phyloP scores from a whole-genome alignment of 2,888 invertebrate species.

The Mimumesa dahlbomi region DNA sequence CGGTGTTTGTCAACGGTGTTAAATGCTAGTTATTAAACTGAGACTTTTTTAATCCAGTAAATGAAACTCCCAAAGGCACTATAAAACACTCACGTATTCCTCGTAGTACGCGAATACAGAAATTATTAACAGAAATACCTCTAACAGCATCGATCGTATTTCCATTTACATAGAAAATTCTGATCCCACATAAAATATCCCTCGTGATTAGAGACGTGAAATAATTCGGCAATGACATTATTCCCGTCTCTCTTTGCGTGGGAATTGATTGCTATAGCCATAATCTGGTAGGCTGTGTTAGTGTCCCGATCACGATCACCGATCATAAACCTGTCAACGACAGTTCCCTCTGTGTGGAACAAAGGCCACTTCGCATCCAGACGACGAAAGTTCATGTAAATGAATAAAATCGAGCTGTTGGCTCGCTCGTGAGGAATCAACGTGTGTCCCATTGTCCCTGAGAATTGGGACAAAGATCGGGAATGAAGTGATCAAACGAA shows the following conservation, averaged over 20 bases:
- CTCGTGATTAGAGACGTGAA: background rate
- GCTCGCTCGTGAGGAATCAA: slow-evolving; percentile 27
- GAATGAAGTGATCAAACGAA: slow-evolving; percentile 43
- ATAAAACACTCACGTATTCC: no score
- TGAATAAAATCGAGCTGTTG: slow-evolving; percentile 38
- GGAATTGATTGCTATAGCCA: slow-evolving; percentile 4
- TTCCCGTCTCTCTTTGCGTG: background rate
- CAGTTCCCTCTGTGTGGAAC: slow-evolving; percentile 13
- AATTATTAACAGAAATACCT: no score
- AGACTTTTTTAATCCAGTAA: no score
- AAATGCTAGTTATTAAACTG: no score
- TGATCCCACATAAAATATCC: no score
- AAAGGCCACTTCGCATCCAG: slow-evolving; percentile 22
- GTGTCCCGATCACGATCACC: slow-evolving; percentile 26
- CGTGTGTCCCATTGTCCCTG: slow-evolving; percentile 39
- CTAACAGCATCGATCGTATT: no score
- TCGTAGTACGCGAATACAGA: no score
- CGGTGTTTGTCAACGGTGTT: no score
- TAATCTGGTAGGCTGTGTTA: slow-evolving; percentile 6
- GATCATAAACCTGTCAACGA: slow-evolving; percentile 30
- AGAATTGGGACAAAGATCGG: slow-evolving; percentile 39
- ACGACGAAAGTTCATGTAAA: slow-evolving; percentile 36
- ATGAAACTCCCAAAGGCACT: no score
- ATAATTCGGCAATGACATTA: background rate
- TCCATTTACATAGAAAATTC: no score